Evolutionary conservation across 2,113 vertebrate species (phyloP), one percentile per base, ranked within the genome.

Genomic region (Callaeas wilsoni): DNA sequence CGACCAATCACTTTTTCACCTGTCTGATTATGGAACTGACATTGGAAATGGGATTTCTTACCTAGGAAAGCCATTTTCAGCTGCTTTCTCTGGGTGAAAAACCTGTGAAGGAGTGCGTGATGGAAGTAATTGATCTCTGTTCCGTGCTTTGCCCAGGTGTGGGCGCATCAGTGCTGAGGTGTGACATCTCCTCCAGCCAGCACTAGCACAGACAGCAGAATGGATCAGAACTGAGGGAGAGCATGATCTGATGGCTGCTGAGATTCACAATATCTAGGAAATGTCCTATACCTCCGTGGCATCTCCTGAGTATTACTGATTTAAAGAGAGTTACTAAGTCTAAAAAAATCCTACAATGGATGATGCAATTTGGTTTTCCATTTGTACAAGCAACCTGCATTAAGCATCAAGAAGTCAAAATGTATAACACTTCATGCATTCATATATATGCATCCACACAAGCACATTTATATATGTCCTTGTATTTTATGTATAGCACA

Each of bases 111-210:
- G 20, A 41, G 12, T 41, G 26, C 76, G 16, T 0, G 3, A 41
- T 25, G 9, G 37, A 81, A 26, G 16, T 47, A 65, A 49, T 7
- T 26, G 33, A 57, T 13, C 17, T 84, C 19, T 56, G 23, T 42
- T 63, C 12, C 7, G 6, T 10, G n/a, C 18, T 47, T 56, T 1
- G 0, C 16, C 13, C 35, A 19, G 20, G 4, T 2, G 0, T 35
- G 41, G 25, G 12, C 16, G 15, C 17, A 22, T 7, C 32, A 32
- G 19, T 74, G 1, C 22, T 55, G 20, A 47, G 41, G 16, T 0
- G 0, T 41, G 32, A 14, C 13, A 27, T 25, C 22, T 47, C 33
- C 30, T 69, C 50, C 50, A 69, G 13, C 21, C 16, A 3, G 35
- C 37, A 53, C 12, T 29, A 71, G 13, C 23, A 63, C 27, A 41